Evolutionary conservation across 2,113 vertebrate genomes (phyloP).

Genomic region (Scomber scombrus): DNA sequence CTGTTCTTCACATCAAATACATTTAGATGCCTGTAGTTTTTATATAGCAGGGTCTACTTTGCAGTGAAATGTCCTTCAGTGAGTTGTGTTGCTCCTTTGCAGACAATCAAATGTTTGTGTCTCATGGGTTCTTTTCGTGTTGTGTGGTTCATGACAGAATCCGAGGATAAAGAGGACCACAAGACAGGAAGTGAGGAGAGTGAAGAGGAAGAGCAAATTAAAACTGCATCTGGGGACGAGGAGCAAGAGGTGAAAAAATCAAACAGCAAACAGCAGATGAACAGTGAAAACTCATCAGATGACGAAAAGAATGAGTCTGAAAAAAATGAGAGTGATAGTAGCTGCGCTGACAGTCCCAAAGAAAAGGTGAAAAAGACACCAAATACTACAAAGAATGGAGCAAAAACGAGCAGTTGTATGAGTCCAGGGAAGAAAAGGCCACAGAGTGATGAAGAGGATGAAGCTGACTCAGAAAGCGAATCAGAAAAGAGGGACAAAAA

Average conservation of each 20-base stretch:
- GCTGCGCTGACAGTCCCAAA: constrained; percentile 22
- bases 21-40: not conserved
- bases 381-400: not conserved
- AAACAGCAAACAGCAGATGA: not conserved
- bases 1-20: not conserved
- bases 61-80: not conserved
- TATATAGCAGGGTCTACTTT: not conserved
- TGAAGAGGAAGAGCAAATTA: constrained; percentile 19
- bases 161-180: constrained; percentile 5
- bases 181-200: constrained; percentile 40
- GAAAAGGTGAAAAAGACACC: constrained; percentile 44
- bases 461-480: constrained; percentile 1
- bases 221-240: constrained; percentile 29
- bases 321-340: constrained; percentile 11
- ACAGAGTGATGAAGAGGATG: constrained; percentile 27
- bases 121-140: constrained; percentile 10
- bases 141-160: constrained; percentile 46
- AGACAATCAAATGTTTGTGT: not conserved
- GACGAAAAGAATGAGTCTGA: constrained; percentile 24
- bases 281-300: constrained; percentile 32
- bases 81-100: not conserved
- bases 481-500: constrained; percentile 34
- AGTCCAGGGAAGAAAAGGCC: constrained; percentile 67
- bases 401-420: not conserved
- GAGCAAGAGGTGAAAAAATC: constrained; percentile 27